Conservation (phyloP, 2,888 invertebrate genomes). For the Byasa hedistus region DNA sequence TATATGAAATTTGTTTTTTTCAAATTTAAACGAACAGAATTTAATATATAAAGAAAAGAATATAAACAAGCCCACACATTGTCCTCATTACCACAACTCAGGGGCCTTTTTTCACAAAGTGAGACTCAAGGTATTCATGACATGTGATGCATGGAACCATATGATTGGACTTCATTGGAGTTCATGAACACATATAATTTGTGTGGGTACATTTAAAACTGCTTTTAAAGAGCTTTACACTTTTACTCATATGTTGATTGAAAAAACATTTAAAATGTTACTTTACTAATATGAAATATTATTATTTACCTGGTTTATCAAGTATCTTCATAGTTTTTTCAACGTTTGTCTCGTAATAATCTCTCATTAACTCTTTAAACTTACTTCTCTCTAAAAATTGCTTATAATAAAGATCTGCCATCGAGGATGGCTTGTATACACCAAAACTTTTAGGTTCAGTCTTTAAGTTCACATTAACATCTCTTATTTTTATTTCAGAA, state of each 20-base stretch:
- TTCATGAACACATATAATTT: no score
- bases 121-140: no score
- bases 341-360: slow-evolving; percentile 50
- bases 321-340: slow-evolving; percentile 51
- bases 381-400: slow-evolving; percentile 44
- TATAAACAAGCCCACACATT: no score
- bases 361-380: slow-evolving; percentile 38
- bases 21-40: no score
- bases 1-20: no score
- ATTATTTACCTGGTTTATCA: slow-evolving; percentile 46
- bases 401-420: slow-evolving; percentile 50
- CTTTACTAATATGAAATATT: background rate
- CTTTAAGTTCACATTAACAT: background rate
- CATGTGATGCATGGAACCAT: no score
- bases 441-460: slow-evolving; percentile 13
- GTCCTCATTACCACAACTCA: no score
- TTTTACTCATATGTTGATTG: background rate
- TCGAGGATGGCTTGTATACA: slow-evolving; percentile 41
- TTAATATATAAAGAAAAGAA: no score
- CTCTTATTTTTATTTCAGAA: slow-evolving; percentile 10
- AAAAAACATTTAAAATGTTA: background rate
- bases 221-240: background rate
- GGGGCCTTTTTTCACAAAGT: no score
- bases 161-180: no score
- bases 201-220: no score